Evolutionary conservation across 2,797 vertebrate species (phyloP).

Genomic region (Tauraco hartlaubi): DNA sequence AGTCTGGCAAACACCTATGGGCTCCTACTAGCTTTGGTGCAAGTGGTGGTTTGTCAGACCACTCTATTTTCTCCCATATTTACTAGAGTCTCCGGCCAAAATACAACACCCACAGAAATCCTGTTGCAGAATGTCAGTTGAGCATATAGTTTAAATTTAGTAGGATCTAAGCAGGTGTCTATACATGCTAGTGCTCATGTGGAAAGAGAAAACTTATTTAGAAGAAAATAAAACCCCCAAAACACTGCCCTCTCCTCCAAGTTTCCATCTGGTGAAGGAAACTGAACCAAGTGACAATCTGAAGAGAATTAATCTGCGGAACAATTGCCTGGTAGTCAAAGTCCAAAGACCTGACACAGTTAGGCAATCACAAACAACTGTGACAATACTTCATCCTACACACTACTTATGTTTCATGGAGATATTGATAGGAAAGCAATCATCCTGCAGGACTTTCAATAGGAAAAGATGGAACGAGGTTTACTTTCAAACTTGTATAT

Average conservation of each 20-base stretch:
- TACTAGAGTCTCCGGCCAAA: not conserved
- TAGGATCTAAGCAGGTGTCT: not conserved
- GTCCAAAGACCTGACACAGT: not conserved
- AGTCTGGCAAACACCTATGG: accelerated
- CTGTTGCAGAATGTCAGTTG: not conserved
- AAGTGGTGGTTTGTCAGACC: not conserved
- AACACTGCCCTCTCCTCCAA: not conserved
- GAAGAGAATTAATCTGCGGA: not conserved
- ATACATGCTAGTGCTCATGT: too few relatives aligned
- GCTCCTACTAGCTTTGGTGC: not conserved
- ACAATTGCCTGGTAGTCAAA: not conserved
- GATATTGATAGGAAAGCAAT: not conserved
- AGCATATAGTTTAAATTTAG: not conserved
- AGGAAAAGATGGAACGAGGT: not conserved
- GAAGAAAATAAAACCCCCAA: not conserved
- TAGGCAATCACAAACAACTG: not conserved
- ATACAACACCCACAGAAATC: not conserved
- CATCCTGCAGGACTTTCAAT: not conserved
- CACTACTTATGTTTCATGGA: not conserved
- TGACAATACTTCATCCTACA: not conserved
- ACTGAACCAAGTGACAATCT: not conserved
- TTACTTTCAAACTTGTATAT: not conserved
- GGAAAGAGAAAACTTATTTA: not conserved
- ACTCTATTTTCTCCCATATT: not conserved
- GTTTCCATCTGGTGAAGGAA: not conserved